These are phyloP conservation scores for Nipponia nippon DNA, from an alignment of 2,113 vertebrate genomes.

Conservation along the genomic window DNA sequence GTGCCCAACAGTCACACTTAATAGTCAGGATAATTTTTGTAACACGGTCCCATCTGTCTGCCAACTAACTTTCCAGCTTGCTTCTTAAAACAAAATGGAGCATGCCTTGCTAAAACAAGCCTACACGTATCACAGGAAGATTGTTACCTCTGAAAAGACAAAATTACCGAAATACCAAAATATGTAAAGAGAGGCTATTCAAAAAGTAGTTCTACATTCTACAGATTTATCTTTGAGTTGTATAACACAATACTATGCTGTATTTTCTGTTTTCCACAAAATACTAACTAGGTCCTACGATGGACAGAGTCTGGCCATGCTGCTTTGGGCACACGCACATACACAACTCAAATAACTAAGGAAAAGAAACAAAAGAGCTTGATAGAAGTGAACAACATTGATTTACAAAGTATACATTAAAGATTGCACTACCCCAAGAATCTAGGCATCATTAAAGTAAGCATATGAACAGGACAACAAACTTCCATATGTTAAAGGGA, in stretches of 20 bases:
- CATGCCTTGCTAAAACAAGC: background rate
- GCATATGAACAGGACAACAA: background rate
- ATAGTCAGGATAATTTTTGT: accelerated
- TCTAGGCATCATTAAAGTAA: background rate
- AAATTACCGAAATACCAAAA: background rate
- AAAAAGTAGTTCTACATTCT: background rate
- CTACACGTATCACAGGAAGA: background rate
- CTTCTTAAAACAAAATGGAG: background rate
- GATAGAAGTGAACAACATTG: background rate
- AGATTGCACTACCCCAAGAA: background rate
- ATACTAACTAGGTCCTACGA: background rate
- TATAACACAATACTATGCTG: accelerated
- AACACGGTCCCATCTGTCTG: background rate
- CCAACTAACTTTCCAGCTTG: background rate
- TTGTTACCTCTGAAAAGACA: background rate
- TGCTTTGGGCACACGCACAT: accelerated
- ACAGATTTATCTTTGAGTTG: background rate
- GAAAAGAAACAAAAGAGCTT: background rate
- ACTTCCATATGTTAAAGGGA: background rate
- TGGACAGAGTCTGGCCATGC: background rate
- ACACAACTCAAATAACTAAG: background rate
- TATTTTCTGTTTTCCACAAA: background rate
- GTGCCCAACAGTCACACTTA: too few species aligned
- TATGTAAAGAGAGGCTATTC: too few species aligned
- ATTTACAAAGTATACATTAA: background rate